phyloP scores from a whole-genome alignment of 2,888 invertebrate genomes.

The Diabrotica balteata region DNA sequence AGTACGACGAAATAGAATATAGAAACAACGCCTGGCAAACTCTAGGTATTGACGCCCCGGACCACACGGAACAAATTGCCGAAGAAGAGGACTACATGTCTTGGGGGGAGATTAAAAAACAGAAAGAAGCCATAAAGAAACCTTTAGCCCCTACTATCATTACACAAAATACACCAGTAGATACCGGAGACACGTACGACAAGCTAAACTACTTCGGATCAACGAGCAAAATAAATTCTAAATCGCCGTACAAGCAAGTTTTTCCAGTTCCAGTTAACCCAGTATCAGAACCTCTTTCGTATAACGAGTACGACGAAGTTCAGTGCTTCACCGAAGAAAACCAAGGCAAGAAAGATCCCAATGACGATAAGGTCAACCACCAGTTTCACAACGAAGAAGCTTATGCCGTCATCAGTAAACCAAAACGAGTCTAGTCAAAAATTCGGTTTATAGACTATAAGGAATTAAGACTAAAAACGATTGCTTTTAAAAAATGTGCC shows the following conservation, averaged over 20 bases:
- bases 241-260: constrained; percentile 75
- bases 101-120: constrained; percentile 57
- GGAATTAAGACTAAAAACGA: too few species aligned
- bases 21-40: constrained; percentile 84
- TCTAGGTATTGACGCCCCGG: constrained; percentile 75
- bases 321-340: constrained; percentile 13
- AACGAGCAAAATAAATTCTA: constrained; percentile 70
- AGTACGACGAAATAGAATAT: constrained; percentile 80
- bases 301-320: constrained; percentile 80
- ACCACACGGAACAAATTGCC: constrained; percentile 69
- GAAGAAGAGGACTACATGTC: constrained; percentile 58
- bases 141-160: constrained; percentile 64
- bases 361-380: constrained; percentile 66
- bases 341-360: constrained; percentile 46
- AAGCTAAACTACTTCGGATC: constrained; percentile 83
- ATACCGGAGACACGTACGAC: constrained; percentile 70
- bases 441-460: constrained; percentile 5
- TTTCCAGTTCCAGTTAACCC: constrained; percentile 54
- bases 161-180: constrained; percentile 51
- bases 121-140: constrained; percentile 50
- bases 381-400: constrained; percentile 78
- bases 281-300: constrained; percentile 51
- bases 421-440: constrained; percentile 76
- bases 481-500: too few species aligned
- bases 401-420: constrained; percentile 84